phyloP scores from a whole-genome alignment of 2,113 vertebrate genomes.

The Benitochromis conjunctus region DNA sequence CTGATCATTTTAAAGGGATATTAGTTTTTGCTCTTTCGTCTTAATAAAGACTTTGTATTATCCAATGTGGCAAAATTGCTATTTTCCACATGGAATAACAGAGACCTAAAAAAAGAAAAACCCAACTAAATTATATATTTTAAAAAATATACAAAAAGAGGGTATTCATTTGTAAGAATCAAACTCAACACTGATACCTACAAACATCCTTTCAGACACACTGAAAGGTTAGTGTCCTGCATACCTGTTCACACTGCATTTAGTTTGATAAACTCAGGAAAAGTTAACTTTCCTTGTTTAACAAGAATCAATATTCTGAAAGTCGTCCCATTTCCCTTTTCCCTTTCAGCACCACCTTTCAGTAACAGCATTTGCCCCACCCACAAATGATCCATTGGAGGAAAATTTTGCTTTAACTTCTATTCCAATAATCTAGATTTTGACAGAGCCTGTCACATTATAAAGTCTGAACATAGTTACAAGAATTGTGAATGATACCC shows the following conservation, averaged over 20 bases:
- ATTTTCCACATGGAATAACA: neutral
- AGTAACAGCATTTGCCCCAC: conserved; percentile 32
- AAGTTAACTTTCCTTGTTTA: conserved; percentile 64
- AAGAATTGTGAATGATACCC: conserved; percentile 64
- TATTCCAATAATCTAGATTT: conserved; percentile 59
- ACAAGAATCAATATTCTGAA: conserved; percentile 48
- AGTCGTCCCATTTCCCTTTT: conserved; percentile 1
- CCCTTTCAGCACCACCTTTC: conserved; percentile 28
- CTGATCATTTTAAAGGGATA: neutral
- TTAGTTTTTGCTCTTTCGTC: neutral
- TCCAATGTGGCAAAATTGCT: neutral
- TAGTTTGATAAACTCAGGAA: conserved; percentile 39
- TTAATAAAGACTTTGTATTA: neutral
- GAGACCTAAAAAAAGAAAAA: neutral
- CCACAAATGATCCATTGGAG: conserved; percentile 57
- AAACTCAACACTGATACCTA: neutral
- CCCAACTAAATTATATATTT: neutral
- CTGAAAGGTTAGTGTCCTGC: neutral
- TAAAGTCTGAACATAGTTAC: conserved; percentile 68
- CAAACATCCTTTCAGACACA: neutral
- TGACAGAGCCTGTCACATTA: conserved; percentile 72
- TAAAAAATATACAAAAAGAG: neutral
- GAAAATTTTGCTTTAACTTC: conserved; percentile 49
- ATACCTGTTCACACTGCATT: conserved; percentile 3
- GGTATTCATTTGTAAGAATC: neutral